These are phyloP conservation scores for Ia io DNA, from an alignment of 2,113 vertebrate species.

Conservation along the genomic window DNA sequence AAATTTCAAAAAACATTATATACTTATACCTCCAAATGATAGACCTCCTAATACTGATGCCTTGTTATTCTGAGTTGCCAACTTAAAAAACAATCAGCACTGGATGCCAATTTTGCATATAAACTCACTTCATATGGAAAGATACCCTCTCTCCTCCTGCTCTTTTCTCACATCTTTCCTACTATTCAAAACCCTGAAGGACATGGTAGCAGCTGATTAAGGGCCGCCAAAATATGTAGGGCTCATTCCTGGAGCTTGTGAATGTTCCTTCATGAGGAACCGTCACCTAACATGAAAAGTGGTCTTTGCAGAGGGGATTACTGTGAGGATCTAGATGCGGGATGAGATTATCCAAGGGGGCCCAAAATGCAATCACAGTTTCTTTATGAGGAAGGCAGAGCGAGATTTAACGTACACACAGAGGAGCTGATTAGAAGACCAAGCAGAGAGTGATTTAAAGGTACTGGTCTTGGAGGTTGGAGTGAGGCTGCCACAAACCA, in stretches of 20 bases:
- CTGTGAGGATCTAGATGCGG: not conserved
- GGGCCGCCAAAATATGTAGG: not conserved
- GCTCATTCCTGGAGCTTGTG: not conserved
- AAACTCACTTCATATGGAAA: not conserved
- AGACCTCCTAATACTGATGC: not conserved
- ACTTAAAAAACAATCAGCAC: not conserved
- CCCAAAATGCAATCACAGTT: not conserved
- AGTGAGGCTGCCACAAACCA: not conserved
- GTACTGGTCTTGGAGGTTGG: not conserved
- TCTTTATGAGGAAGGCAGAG: not conserved
- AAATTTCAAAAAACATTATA: constrained; percentile 9
- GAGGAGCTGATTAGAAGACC: not conserved
- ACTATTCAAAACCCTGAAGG: not conserved
- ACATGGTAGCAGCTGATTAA: not conserved
- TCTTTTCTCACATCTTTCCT: not conserved
- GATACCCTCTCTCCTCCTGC: not conserved
- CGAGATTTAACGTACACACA: not conserved
- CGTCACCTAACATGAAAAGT: not conserved
- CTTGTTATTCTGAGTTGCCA: not conserved
- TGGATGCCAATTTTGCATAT: not conserved
- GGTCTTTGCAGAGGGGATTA: not conserved
- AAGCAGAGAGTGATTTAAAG: not conserved
- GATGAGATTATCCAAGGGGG: not conserved
- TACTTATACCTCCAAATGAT: not conserved
- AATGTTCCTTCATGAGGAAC: not conserved